Percentiles rank a stretch among this genome's conserved stretches.
Conservation (phyloP, 1,140 invertebrate species). For the Spodoptera litura region DNA sequence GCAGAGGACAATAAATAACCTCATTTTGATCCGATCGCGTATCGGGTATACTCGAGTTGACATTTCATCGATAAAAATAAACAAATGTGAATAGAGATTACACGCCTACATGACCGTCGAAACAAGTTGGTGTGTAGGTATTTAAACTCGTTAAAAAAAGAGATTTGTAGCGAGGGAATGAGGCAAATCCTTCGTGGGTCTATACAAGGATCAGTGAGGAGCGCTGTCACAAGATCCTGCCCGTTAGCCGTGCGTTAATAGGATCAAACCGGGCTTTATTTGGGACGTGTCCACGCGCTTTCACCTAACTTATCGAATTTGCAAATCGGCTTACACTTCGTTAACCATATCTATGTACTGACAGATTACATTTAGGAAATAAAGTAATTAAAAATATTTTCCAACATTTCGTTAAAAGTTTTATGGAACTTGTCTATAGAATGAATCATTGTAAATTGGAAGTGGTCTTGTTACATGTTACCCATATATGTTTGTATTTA, state of each 20-base stretch:
- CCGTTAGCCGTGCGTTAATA: conserved; percentile 83
- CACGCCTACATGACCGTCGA: conserved; percentile 7
- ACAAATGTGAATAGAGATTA: conserved; percentile 46
- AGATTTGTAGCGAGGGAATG: conserved; percentile 57
- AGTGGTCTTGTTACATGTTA: too few species aligned
- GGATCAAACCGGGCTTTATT: conserved; percentile 84
- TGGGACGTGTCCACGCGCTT: conserved; percentile 82
- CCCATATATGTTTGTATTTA: too few species aligned
- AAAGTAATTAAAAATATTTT: conserved; percentile 6
- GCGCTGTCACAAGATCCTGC: conserved; percentile 75
- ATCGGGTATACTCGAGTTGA: conserved; percentile 29
- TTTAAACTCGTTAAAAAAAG: conserved; percentile 64
- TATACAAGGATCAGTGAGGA: conserved; percentile 69
- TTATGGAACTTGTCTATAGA: background rate
- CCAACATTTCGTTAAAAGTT: background rate
- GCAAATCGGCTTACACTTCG: conserved; percentile 84
- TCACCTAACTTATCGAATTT: conserved; percentile 85
- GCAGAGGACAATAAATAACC: conserved; percentile 50
- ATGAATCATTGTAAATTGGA: too few species aligned
- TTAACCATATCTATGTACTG: conserved; percentile 68
- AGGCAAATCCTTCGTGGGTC: conserved; percentile 67
- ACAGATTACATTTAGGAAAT: conserved; percentile 8
- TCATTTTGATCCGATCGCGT: conserved; percentile 49
- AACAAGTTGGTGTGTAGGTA: conserved; percentile 7
- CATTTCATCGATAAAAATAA: conserved; percentile 43